Evolutionary conservation across 1,140 invertebrate genomes (phyloP).

Genomic region (Brachystomella parvula): DNA sequence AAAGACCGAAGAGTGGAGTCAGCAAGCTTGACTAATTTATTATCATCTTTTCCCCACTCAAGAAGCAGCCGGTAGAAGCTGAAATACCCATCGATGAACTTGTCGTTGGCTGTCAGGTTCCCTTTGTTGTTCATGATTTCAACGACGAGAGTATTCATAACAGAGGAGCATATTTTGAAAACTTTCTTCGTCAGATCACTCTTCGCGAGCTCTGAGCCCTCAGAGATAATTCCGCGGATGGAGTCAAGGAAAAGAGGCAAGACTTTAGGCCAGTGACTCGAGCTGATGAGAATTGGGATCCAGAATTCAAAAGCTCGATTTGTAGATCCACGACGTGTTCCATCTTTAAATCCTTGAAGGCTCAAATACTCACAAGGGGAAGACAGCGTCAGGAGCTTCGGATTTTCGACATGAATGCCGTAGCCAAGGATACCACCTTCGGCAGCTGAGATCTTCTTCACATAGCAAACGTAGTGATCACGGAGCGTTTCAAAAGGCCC

Average conservation of each 20-base stretch:
- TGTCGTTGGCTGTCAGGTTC: constrained; percentile 19
- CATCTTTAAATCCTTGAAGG: background rate
- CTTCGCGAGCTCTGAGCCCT: too few species aligned
- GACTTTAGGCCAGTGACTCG: background rate
- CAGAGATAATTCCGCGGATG: background rate
- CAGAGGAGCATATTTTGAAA: constrained; percentile 20
- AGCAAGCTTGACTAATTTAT: background rate
- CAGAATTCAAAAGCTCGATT: constrained; percentile 15
- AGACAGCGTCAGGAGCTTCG: background rate
- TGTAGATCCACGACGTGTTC: constrained; percentile 13
- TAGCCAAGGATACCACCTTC: constrained; percentile 5
- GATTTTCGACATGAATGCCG: constrained; percentile 16
- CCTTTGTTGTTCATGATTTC: constrained; percentile 18
- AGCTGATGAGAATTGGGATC: constrained; percentile 11
- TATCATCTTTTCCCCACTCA: background rate
- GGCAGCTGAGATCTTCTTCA: background rate
- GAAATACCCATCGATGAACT: constrained; percentile 23
- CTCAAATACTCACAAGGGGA: constrained; percentile 22
- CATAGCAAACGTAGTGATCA: constrained; percentile 19
- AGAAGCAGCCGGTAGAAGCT: constrained; percentile 5
- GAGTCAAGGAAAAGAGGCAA: background rate
- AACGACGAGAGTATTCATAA: constrained; percentile 17
- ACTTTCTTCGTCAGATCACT: too few species aligned
- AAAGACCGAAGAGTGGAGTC: background rate
- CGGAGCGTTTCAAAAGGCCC: background rate